Base-by-base conservation (phyloP, 2,797 vertebrate genomes). In the Pangasius mekongensis region DNA sequence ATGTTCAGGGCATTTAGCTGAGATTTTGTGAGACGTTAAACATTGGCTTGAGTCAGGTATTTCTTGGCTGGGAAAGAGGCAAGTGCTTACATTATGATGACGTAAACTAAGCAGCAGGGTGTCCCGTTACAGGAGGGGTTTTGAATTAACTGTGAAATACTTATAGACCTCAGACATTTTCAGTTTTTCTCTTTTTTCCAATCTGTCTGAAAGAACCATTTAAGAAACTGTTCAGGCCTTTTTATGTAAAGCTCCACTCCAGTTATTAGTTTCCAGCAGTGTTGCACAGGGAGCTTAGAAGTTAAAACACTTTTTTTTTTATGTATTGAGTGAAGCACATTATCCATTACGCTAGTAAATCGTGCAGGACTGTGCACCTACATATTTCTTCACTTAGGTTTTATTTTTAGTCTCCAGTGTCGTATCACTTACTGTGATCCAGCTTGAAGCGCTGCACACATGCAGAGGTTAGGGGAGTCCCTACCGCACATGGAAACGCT, bases 401-500 rank as follows among this genome's bases (percentile, higher is more conserved):
- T 92, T 95, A 93, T 94, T 94, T 95, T 93, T 93, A 91, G 92
- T 91, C 83, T 62, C 81, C 71, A 64, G 82, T 86, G 83, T 78
- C 88, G 84, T 92, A 91, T 94, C 88, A 88, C 94, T 94, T 91
- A 85, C 86, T 56, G 58, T 16, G 64, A 69, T 84, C 52, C 77
- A 18, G 73, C 81, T 49, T 67, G 49, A 74, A 49, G 85, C 73
- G n/a, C 30, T 33, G 84, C 47, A 56, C 76, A 89, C 89, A 91
- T 87, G 91, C 89, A 73, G 82, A 85, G 89, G 88, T 92, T 93
- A 88, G 85, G 7, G 88, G 93, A 93, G 92, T 89, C 91, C 69
- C 91, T 86, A 7, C 64, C 93, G 93, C 95, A 96, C 94, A 95
- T 96, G 95, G 95, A 95, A 96, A 92, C 90, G n/a, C 91, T 96